Evolutionary conservation across 2,888 invertebrate genomes (phyloP).

Genomic region (Alloplasta piceator): DNA sequence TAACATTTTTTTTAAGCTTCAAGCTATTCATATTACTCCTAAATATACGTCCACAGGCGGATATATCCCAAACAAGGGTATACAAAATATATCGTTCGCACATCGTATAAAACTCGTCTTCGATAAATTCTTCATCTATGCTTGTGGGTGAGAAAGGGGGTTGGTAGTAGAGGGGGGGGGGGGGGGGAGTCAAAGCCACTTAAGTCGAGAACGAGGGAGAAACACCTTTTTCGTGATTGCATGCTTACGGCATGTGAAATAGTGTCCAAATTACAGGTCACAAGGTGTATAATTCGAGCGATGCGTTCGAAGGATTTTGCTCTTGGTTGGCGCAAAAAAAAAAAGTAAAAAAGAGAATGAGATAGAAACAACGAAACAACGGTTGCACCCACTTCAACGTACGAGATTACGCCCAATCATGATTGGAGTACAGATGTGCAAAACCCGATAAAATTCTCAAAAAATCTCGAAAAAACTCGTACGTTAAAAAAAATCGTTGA

Average conservation of each 20-base stretch:
- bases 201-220: slow-evolving; percentile 63
- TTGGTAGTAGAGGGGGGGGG: background rate
- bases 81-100: slow-evolving; percentile 44
- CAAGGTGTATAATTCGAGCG: slow-evolving; percentile 77
- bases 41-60: no score
- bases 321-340: slow-evolving; percentile 30
- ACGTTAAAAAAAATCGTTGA: no score
- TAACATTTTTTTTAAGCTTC: no score
- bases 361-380: slow-evolving; percentile 54
- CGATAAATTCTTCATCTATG: slow-evolving; percentile 81
- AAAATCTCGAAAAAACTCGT: no score
- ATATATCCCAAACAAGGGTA: background rate
- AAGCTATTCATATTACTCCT: no score
- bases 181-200: slow-evolving; percentile 48
- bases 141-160: slow-evolving; percentile 41
- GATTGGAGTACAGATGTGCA: slow-evolving; percentile 7
- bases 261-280: slow-evolving; percentile 80
- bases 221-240: slow-evolving; percentile 80
- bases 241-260: slow-evolving; percentile 78
- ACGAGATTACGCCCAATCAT: slow-evolving; percentile 53
- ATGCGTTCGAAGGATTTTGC: slow-evolving; percentile 64
- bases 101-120: slow-evolving; percentile 45
- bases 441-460: slow-evolving; percentile 1
- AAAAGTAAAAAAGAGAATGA: slow-evolving; percentile 14
- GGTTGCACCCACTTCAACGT: slow-evolving; percentile 57